Base-by-base conservation (phyloP, 2,797 vertebrate genomes). In the Myotis vivesi region DNA sequence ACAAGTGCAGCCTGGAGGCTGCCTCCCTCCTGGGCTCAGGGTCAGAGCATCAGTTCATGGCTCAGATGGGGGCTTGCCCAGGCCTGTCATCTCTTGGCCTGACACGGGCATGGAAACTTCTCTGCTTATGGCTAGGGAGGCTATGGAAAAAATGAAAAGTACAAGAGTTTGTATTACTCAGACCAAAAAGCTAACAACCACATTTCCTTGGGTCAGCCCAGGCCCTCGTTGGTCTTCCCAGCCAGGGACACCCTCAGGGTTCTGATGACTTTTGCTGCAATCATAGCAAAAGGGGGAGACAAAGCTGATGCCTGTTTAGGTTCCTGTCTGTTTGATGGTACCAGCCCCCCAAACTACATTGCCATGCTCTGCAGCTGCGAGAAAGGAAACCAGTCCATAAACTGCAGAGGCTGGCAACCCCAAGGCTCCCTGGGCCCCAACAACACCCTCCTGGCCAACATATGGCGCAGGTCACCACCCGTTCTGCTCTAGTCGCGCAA, bases 61-160 rank as follows among this genome's bases (percentile, higher is more conserved):
- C 92, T 94, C 53, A 59, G 44, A 64, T 28, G 69, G 49, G 33
- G 80, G 87, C 69, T 80, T 94, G 85, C 53, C 53, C 71, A 83
- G 19, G 49, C 49, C 62, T 79, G 88, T 91, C 94, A 91, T 80
- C 55, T 75, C 57, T 87, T 94, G 95, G 95, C 89, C 79, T 85
- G 89, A 82, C 25, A 33, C 0, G 20, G 38, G 69, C 68, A 94
- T 96, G 89, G 95, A 96, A 96, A 87, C 25, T 93, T 89, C 71
- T 94, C 62, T 76, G 89, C 80, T 89, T 80, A 69, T 71, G 84
- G 77, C 91, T 89, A 76, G 73, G 89, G 92, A 85, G 55, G 91
- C 91, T 55, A 81, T 16, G 68, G 89, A 66, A 71, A 69, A 88
- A 79, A 28, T 46, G 23, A 86, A 46, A 94, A 83, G 79, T 20